These are phyloP conservation scores for Virgularia gustaviana DNA, from an alignment of 92 coral and sea anemone species.

Conservation along the genomic window DNA sequence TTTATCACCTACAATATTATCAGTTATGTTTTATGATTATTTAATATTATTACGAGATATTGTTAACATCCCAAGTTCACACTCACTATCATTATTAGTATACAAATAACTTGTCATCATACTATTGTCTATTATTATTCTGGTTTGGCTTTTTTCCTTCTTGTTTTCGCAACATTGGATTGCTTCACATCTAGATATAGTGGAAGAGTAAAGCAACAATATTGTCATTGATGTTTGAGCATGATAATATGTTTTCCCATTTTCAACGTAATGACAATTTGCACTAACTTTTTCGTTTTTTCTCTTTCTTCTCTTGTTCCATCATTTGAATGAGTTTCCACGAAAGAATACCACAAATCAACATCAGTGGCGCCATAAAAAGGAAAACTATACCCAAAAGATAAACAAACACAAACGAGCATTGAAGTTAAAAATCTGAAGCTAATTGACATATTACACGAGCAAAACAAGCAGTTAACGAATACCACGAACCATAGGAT, in stretches of 20 bases:
- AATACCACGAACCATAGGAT: constrained; percentile 74
- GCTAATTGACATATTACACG: neutral
- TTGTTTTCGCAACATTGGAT: constrained; percentile 18
- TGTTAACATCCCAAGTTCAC: neutral
- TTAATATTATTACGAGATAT: too few species aligned
- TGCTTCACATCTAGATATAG: constrained; percentile 19
- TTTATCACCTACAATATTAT: too few species aligned
- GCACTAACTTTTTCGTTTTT: constrained; percentile 72
- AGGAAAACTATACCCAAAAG: constrained; percentile 64
- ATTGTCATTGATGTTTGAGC: too few species aligned
- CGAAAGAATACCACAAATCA: constrained; percentile 72
- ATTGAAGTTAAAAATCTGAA: too few species aligned
- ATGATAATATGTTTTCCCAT: too few species aligned
- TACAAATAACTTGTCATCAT: neutral
- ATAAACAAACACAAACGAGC: constrained; percentile 13
- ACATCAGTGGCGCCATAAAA: constrained; percentile 82
- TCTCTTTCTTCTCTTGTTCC: constrained; percentile 80
- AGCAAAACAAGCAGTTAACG: neutral
- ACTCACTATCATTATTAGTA: neutral
- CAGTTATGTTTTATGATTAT: too few species aligned
- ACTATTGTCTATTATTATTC: neutral
- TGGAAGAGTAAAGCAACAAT: too few species aligned
- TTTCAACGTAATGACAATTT: too few species aligned
- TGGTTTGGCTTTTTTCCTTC: constrained; percentile 38
- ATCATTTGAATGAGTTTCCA: constrained; percentile 77